Base-by-base conservation (phyloP, 2,888 invertebrate genomes). In the Lasioglossum calceatum region DNA sequence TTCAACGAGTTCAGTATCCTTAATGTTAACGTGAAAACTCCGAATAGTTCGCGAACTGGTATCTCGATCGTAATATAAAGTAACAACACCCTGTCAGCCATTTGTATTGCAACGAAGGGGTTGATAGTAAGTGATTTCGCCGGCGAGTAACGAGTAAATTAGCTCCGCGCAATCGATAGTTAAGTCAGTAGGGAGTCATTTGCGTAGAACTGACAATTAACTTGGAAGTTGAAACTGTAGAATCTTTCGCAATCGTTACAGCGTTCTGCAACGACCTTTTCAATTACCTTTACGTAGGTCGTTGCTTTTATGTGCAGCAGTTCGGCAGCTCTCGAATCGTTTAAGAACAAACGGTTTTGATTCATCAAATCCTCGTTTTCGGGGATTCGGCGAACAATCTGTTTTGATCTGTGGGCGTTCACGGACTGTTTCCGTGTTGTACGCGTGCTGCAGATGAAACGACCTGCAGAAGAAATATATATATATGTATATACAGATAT, bases 301-400 rank as follows among this genome's bases (percentile, higher is more conserved):
- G 70, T 23, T 70, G 19, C 23, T 70, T 70, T 36, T 36, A 70
- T 4, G 23, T 23, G 39, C 12, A 70, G 23, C 36, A 8, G 39
- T 2, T 5, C 39, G 71, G 23, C 0, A 14, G n/a, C 23, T 23
- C 39, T n/a, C 4, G 39, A 5, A 71, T n/a, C 42, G 39, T 39
- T 42, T 7, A 42, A 23, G 42, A 42, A 42, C 39, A 14, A n/a
- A 42, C 23, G 39, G n/a, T n/a, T 70, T 10, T 14, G 71, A 71
- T 71, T 42, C 42, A 12, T 42, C 71, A n/a, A n/a, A 42, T 71
- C 7, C 71, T 42, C 71, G 71, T n/a, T 71, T n/a, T n/a, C 71
- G n/a, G n/a, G 71, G 14, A 71, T 42, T 42, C 14, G n/a, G 12
- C 42, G 4, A 39, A 71, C 71, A 42, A 71, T 71, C 39, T 42